Base-by-base conservation (phyloP, 2,113 vertebrate species). In the Pyrgilauda ruficollis region DNA sequence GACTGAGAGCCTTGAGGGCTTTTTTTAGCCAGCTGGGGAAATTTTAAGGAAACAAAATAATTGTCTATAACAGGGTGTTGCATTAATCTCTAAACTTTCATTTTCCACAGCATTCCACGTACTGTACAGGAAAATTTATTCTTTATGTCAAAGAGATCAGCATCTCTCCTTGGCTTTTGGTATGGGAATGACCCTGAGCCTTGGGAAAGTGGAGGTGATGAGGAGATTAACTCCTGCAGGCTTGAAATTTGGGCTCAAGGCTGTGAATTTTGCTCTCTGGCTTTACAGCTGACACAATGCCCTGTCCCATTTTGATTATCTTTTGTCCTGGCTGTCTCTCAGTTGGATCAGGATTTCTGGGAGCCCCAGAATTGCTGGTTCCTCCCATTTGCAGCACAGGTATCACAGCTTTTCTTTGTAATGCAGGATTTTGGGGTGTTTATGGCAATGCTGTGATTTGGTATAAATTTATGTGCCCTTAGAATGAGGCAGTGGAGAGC, bases 281-380 rank as follows among this genome's bases (percentile, higher is more conserved):
- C 16, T n/a, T 70, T 33, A 4, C 33, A 39, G n/a, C 21, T 4
- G 2, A 11, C 2, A 3, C 0, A 1, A 63, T 50, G 31, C 6
- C 11, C 2, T 5, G 23, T 27, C 35, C 23, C 7, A 2, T 58
- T 55, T 70, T 13, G 3, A 20, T 68, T 9, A 1, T 24, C 5
- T 39, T 94, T 79, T 33, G 24, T 30, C 15, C 53, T 37, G 13
- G 10, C 26, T 59, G 56, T 22, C 27, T 82, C 56, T 72, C 16
- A 15, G 39, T 21, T 58, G 62, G 47, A 20, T 58, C n/a, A 35
- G 33, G n/a, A 27, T 80, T 82, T 31, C 28, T 9, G 2, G 28
- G 17, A 95, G 39, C 20, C 62, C 9, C 43, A 21, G n/a, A 41
- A 19, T 2, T 41, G 23, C 26, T 46, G 62, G 47, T 41, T 59